Conservation (phyloP, 92 coral and sea anemone species). For the Blastomussa wellsi region DNA sequence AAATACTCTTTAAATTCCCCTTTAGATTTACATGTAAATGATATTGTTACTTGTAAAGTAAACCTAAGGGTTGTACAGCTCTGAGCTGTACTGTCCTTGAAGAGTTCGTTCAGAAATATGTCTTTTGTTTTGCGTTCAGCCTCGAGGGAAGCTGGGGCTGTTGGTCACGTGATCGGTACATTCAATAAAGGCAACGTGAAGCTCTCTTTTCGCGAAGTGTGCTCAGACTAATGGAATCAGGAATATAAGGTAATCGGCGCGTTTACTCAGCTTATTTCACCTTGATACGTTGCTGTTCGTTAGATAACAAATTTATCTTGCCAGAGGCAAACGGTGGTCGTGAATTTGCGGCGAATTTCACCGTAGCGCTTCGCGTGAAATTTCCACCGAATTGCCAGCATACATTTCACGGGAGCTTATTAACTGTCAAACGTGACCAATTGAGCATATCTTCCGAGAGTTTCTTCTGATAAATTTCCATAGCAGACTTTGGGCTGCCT, state of each 20-base stretch:
- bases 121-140: not conserved
- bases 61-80: no score
- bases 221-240: not conserved
- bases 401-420: conserved; percentile 8
- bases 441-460: conserved; percentile 17
- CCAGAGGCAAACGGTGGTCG: not conserved
- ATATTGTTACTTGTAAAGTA: no score
- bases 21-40: no score
- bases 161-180: conserved; percentile 30
- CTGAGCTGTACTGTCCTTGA: no score
- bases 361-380: not conserved
- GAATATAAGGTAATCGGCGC: conserved; percentile 34
- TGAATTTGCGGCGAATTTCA: not conserved
- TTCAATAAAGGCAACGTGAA: conserved; percentile 31
- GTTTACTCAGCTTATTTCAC: conserved; percentile 1
- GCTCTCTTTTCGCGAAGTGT: conserved; percentile 17
- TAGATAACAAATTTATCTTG: conserved; percentile 25
- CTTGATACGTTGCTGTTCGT: conserved; percentile 25
- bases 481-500: conserved; percentile 7
- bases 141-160: conserved; percentile 17
- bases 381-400: not conserved
- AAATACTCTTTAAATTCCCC: not conserved
- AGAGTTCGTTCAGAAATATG: not conserved
- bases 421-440: conserved; percentile 34
- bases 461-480: conserved; percentile 32